These are phyloP conservation scores for Aphelinus certus DNA, from an alignment of 1,140 invertebrate species.

Conservation along the genomic window DNA sequence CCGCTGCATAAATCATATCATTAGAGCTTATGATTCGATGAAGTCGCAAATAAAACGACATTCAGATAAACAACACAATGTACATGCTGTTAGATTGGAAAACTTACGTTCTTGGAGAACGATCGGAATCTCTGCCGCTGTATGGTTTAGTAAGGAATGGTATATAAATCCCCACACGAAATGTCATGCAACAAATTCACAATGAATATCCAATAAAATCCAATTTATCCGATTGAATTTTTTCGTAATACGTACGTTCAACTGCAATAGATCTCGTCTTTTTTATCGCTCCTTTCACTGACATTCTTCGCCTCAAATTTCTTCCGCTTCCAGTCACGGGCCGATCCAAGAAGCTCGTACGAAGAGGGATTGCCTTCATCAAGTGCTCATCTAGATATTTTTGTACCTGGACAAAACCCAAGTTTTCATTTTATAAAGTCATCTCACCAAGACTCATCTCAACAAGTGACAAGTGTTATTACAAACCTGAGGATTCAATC, in stretches of 20 bases:
- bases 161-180: conserved; percentile 38
- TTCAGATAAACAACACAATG: not conserved
- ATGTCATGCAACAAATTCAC: conserved; percentile 45
- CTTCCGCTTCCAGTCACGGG: conserved; percentile 64
- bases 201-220: conserved; percentile 8
- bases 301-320: conserved; percentile 77
- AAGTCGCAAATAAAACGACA: not conserved
- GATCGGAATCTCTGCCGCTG: conserved; percentile 46
- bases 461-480: not conserved
- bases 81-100: conserved; percentile 38
- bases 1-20: conserved; percentile 65
- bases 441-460: not conserved
- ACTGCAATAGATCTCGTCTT: conserved; percentile 87
- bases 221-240: not conserved
- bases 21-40: not conserved
- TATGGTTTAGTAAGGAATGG: conserved; percentile 50
- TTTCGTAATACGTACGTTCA: conserved; percentile 72
- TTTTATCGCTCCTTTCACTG: conserved; percentile 86
- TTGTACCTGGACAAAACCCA: conserved; percentile 71
- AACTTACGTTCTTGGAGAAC: conserved; percentile 58
- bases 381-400: conserved; percentile 88
- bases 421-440: conserved; percentile 13
- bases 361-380: conserved; percentile 80
- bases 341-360: conserved; percentile 72
- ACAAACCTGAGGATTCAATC: conserved; percentile 61